Base-by-base conservation (phyloP, 1,140 invertebrate genomes). In the Leptinotarsa lineolata region DNA sequence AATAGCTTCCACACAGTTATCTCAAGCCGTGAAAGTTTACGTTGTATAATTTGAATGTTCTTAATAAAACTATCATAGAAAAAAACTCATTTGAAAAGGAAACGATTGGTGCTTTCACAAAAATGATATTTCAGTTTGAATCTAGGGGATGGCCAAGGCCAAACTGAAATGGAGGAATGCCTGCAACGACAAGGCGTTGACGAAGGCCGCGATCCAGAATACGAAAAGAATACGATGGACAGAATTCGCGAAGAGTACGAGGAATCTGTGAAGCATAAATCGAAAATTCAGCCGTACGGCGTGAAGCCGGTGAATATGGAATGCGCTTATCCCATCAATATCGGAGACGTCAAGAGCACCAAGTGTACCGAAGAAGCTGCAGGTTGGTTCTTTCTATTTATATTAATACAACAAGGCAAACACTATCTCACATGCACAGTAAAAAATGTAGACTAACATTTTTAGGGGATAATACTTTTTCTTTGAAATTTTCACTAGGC, bases 111-210 rank as follows among this genome's bases (percentile, higher is more conserved):
- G 30, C 30, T 39, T 39, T n/a, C 58, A 54, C 16, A 39, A 46
- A 70, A n/a, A 70, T 60, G 20, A 24, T 70, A 30, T 70, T 70
- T 70, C 18, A 24, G 11, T 30, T 39, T 71, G 63, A 30, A 67
- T 48, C 3, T 46, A 72, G 61, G 61, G 16, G 70, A 73, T 44
- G 84, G 86, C 15, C 82, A 82, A 2, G 84, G 84, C 18, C 81
- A 85, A 30, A 85, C 80, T 60, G 84, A 85, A 8, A 85, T 87
- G 84, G 84, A 88, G 76, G 81, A 84, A 44, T 87, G 87, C 65
- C 78, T 87, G 3, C 68, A 82, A n/a, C 81, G 82, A 15, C 80
- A 87, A 2, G 78, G 85, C 72, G 84, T 85, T 39, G 72, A 70
- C 15, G 71, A 67, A 64, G 75, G 69, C n/a, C 12, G 16, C 54